A percentile compares a stretch with the other conserved stretches of the same genome.
Evolutionary conservation across 1,140 invertebrate genomes (phyloP).

Genomic region (Pseudoatta argentina): DNA sequence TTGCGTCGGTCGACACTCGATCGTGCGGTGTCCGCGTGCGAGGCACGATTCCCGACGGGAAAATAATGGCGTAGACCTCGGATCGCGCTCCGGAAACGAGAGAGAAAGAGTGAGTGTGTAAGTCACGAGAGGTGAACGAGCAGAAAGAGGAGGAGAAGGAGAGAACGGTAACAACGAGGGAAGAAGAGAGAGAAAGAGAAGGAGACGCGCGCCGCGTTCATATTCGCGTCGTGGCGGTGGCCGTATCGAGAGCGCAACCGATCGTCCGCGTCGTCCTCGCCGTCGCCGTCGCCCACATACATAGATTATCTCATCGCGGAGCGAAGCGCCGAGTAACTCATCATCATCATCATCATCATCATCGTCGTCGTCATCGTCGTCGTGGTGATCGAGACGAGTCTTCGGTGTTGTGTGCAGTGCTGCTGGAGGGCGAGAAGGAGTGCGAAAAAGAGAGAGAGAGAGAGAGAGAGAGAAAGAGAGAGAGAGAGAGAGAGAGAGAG

Average conservation of each 20-base stretch:
- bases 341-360: background rate
- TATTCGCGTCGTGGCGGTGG: conserved; percentile 29
- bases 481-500: background rate
- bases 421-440: background rate
- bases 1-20: conserved; percentile 4
- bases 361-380: background rate
- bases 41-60: conserved; percentile 62
- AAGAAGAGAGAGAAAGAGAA: background rate
- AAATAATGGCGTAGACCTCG: conserved; percentile 71
- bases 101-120: background rate
- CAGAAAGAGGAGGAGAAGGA: background rate
- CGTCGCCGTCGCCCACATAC: background rate
- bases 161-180: background rate
- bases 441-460: background rate
- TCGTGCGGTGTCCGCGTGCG: conserved; percentile 67
- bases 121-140: background rate
- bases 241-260: conserved; percentile 28
- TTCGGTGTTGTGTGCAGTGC: conserved; percentile 47
- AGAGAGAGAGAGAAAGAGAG: conserved; percentile 17
- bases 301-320: background rate
- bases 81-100: conserved; percentile 36
- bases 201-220: conserved; percentile 29
- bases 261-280: conserved; percentile 15
- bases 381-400: conserved; percentile 21
- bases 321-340: background rate